Conservation (phyloP, 2,888 invertebrate species). For the Abrostola triplasia region DNA sequence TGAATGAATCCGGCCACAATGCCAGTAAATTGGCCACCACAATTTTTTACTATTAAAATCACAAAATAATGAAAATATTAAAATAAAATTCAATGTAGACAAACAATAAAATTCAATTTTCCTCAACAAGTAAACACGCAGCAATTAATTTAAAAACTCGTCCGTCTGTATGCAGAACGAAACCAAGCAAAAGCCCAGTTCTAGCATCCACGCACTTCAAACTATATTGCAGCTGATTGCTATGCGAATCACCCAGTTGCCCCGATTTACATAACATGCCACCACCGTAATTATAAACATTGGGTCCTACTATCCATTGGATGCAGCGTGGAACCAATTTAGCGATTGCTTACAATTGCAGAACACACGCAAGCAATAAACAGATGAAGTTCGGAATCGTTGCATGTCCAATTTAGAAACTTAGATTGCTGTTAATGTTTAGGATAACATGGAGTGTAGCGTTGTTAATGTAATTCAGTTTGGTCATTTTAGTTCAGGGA, state of each 20-base stretch:
- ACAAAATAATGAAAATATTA: too few relatives aligned
- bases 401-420: constrained; percentile 25
- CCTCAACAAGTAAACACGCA: not conserved
- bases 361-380: constrained; percentile 4
- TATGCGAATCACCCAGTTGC: constrained; percentile 28
- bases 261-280: constrained; percentile 44
- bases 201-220: constrained; percentile 6
- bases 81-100: not conserved
- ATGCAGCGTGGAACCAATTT: constrained; percentile 14
- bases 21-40: too few relatives aligned
- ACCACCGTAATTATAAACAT: constrained; percentile 44
- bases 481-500: not conserved
- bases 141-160: not conserved
- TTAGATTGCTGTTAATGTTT: constrained; percentile 15
- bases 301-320: constrained; percentile 18
- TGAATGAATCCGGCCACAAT: too few relatives aligned
- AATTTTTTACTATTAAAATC: too few relatives aligned
- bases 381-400: constrained; percentile 3
- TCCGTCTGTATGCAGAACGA: not conserved
- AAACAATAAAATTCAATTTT: not conserved
- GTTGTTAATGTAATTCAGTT: not conserved
- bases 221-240: constrained; percentile 32
- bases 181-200: not conserved
- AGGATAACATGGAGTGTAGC: not conserved
- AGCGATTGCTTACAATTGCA: constrained; percentile 17